These are phyloP conservation scores for Philereme transversata DNA, from an alignment of 2,888 invertebrate species.

Conservation along the genomic window DNA sequence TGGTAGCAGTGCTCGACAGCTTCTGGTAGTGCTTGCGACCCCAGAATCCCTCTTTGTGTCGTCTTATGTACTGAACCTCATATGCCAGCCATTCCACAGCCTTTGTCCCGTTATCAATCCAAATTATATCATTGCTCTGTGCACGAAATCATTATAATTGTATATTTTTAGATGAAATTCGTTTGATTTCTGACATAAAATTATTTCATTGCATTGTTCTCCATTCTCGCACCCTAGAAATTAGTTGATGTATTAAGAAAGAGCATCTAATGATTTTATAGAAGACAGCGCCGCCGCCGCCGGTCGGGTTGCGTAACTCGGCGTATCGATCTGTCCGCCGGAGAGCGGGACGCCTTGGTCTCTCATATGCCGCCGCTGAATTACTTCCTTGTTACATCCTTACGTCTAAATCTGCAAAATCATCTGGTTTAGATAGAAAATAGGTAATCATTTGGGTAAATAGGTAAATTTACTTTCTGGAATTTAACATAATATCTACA, in stretches of 20 bases:
- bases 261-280: slow-evolving; percentile 43
- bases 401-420: slow-evolving; percentile 24
- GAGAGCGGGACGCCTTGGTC: slow-evolving; percentile 62
- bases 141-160: slow-evolving; percentile 19
- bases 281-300: slow-evolving; percentile 62
- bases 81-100: slow-evolving; percentile 47
- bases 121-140: background rate
- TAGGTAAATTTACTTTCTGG: too few species aligned
- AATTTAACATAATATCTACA: too few species aligned
- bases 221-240: slow-evolving; percentile 6
- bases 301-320: slow-evolving; percentile 79
- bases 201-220: slow-evolving; percentile 6
- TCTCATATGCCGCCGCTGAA: slow-evolving; percentile 55
- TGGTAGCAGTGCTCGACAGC: slow-evolving; percentile 44
- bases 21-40: slow-evolving; percentile 61
- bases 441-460: too few species aligned
- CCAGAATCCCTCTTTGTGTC: slow-evolving; percentile 48
- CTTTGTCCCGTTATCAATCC: slow-evolving; percentile 33
- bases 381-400: slow-evolving; percentile 48
- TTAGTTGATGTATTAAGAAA: slow-evolving; percentile 33
- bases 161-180: slow-evolving; percentile 10
- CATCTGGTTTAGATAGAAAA: background rate
- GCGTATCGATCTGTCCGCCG: slow-evolving; percentile 78
- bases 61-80: slow-evolving; percentile 44
- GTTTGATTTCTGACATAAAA: slow-evolving; percentile 7